Evolutionary conservation across 2,888 invertebrate species (phyloP), one percentile per base, ranked within the genome.

Genomic region (Ptychoptera contaminata): DNA sequence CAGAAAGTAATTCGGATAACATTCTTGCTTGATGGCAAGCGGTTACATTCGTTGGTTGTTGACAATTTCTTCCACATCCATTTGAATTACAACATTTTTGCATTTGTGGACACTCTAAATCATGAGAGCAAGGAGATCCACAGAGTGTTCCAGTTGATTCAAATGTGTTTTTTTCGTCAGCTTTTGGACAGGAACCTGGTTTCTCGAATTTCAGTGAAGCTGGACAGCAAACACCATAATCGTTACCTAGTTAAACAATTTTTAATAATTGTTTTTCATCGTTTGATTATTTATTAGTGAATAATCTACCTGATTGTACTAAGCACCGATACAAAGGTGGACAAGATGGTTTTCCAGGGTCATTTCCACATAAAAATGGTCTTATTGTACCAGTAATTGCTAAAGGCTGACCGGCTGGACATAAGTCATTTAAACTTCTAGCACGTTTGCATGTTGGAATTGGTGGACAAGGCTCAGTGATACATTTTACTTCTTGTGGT

Each of bases 221-320:
- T 39, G 87, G 85, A 56, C 87, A 88, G 58, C 88, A 88, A 11
- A 88, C 86, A 0, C 88, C 88, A 56, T 88, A 88, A 57, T 88
- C 88, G 56, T 85, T 82, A 51, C 81, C 80, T 69, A 61, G 71
- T 56, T 86, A 82, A 8, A 87, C 83, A 23, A 5, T 23, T 23
- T 23, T 23, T 3, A 23, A 5, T 23, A 23, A 23, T 5, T 5
- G 7, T 7, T 23, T 23, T 5, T 23, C 23, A 5, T 23, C 23
- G n/a, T n/a, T n/a, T n/a, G n/a, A n/a, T n/a, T n/a, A n/a, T n/a
- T n/a, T n/a, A 23, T 23, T 23, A n/a, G n/a, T n/a, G n/a, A n/a
- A n/a, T 23, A 5, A 23, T 5, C 7, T 23, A 51, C 81, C 80
- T 69, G 61, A 71, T 56, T 86, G 82, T 8, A 87, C 83, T 47